Evolutionary conservation across 2,888 invertebrate genomes (phyloP), one percentile per base, ranked within the genome.

Genomic region (Ligdia adustata): DNA sequence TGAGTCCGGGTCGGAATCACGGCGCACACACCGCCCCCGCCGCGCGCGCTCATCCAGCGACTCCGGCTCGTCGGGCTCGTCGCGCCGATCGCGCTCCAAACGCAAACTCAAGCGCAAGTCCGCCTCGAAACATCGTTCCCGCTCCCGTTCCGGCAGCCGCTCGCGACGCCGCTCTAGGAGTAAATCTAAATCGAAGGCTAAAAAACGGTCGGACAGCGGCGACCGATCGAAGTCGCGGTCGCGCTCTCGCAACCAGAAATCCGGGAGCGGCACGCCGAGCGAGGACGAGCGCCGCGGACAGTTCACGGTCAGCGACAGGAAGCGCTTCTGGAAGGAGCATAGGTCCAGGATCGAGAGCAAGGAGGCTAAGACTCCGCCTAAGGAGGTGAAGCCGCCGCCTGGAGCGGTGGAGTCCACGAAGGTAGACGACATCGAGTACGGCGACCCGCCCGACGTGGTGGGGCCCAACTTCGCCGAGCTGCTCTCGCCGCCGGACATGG

Each of bases 231-330:
- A 70, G 43, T 71, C 77, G 0, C 63, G 71, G n/a, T 78, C 82
- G 1, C 68, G 66, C 14, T 75, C 82, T 1, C 67, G n/a, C n/a
- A n/a, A 63, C 13, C 69, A 71, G 31, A 63, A 64, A 4, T 75
- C 86, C 4, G 75, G 75, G 13, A 77, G 77, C 28, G 73, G 70
- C n/a, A 70, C 78, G 1, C 75, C 73, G 1, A 84, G 83, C 52
- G 83, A 87, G 1, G 87, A 85, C 29, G 82, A 82, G 52, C 75
- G 88, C 1, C 82, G 88, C 9, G 89, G 90, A 0, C 90, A 90
- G 53, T 90, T 90, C 55, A 89, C 90, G 1, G 89, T 89, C 3
- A 82, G 82, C 1, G 90, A 90, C 50, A 75, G 90, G 28, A 90
- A 90, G 55, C 72, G 85, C 18, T 90, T 77, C 59, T 90, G 89